Percentiles rank a stretch among this genome's conserved stretches.
Evolutionary conservation across 2,888 invertebrate species (phyloP).

Genomic region (Dorcus parallelipipedus): DNA sequence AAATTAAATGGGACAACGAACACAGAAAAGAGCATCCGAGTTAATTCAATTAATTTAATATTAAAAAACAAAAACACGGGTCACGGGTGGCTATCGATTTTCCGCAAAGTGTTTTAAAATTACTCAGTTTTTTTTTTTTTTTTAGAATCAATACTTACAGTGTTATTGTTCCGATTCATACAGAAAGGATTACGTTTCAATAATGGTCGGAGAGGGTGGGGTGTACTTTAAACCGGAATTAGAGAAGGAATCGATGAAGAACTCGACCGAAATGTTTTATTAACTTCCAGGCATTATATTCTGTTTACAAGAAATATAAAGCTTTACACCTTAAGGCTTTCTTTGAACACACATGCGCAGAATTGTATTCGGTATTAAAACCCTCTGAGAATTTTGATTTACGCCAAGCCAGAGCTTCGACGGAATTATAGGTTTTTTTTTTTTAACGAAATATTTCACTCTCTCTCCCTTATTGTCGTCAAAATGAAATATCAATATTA

Average conservation of each 20-base stretch:
- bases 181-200: no score
- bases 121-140: no score
- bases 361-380: neutral
- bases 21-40: no score
- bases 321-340: conserved; percentile 3
- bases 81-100: no score
- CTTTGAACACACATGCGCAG: neutral
- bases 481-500: neutral
- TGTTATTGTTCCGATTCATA: no score
- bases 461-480: neutral
- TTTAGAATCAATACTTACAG: no score
- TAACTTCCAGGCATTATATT: conserved; percentile 1
- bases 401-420: neutral
- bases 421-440: neutral
- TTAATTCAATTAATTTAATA: no score
- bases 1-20: no score
- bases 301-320: conserved; percentile 3
- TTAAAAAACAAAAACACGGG: no score
- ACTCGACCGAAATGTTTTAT: conserved; percentile 1
- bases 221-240: no score
- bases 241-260: neutral
- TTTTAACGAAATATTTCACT: neutral
- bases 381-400: conserved; percentile 1
- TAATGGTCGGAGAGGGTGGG: no score
- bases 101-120: no score